These are phyloP conservation scores for Thymallus thymallus DNA, from an alignment of 2,113 vertebrate genomes.

Conservation along the genomic window DNA sequence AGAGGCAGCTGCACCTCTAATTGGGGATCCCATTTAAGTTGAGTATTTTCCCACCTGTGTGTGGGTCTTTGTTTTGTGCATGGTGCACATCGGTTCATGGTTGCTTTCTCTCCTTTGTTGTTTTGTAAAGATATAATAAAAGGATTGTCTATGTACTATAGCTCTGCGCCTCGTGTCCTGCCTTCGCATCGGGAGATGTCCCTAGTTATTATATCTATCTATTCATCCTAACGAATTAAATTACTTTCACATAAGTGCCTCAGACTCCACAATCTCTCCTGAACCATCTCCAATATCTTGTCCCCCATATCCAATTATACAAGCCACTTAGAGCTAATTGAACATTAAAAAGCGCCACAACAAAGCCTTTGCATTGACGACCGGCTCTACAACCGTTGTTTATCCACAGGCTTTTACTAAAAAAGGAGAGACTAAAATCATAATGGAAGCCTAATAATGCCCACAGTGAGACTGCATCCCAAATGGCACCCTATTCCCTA, in stretches of 20 bases:
- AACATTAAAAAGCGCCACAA: background rate
- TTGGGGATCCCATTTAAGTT: no score
- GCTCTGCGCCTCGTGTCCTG: no score
- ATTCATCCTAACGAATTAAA: background rate
- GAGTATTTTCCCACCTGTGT: no score
- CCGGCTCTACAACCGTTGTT: background rate
- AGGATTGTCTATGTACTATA: no score
- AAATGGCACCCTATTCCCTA: no score
- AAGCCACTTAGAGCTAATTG: background rate
- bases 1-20: no score
- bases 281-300: background rate
- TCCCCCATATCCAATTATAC: background rate
- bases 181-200: no score
- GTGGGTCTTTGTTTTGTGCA: no score
- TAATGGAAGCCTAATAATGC: background rate
- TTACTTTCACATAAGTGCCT: background rate
- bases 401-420: background rate
- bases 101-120: no score
- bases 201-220: no score
- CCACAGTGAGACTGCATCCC: constrained; percentile 6
- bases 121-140: no score
- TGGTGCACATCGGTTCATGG: no score
- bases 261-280: background rate
- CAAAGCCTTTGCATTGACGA: background rate
- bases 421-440: constrained; percentile 15